A percentile compares a stretch with the other conserved stretches of the same genome.
phyloP scores from a whole-genome alignment of 2,797 vertebrate species.

The Hyperoplus lanceolatus region DNA sequence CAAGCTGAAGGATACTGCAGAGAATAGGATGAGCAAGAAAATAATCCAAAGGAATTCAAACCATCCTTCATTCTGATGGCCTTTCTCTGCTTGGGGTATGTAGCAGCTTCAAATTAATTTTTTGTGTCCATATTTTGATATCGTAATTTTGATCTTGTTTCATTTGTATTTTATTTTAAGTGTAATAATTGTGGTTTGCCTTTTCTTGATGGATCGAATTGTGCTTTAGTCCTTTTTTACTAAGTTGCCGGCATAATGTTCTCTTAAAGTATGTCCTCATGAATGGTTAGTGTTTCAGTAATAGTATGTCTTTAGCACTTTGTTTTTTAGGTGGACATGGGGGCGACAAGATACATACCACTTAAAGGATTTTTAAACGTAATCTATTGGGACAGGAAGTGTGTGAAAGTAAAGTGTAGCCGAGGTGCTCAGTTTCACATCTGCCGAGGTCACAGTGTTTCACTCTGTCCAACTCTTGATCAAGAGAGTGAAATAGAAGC shows the following conservation, averaged over 20 bases:
- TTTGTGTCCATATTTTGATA: background rate
- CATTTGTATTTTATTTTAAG: background rate
- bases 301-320: background rate
- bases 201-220: background rate
- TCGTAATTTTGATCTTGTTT: slow-evolving; percentile 1
- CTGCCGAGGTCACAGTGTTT: background rate
- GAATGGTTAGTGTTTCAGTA: background rate
- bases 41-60: background rate
- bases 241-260: background rate
- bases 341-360: background rate
- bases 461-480: slow-evolving; percentile 2
- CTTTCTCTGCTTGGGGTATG: slow-evolving; percentile 12
- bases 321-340: background rate
- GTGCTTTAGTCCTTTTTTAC: background rate
- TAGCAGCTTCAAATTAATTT: slow-evolving; percentile 4
- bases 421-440: background rate
- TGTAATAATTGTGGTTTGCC: background rate
- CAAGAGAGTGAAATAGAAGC: slow-evolving; percentile 1
- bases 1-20: background rate
- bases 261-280: background rate
- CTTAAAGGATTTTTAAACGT: background rate
- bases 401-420: background rate
- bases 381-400: background rate
- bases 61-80: slow-evolving; percentile 8
- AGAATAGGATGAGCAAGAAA: background rate